Base-by-base conservation (phyloP, 2,113 vertebrate species). In the Cranoglanis bouderius region DNA sequence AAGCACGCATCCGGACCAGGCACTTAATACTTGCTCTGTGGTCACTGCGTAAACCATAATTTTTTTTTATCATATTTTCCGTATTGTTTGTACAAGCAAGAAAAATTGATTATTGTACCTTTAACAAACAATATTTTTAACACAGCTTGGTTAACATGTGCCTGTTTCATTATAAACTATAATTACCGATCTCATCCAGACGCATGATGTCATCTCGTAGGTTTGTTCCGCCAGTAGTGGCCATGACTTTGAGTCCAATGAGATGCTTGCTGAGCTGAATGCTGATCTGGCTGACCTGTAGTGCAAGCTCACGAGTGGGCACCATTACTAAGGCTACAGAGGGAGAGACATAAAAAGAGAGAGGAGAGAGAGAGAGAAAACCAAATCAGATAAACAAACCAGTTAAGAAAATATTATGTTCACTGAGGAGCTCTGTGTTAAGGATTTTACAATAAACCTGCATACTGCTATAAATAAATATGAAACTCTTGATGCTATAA, bases 181-280 rank as follows among this genome's bases (percentile, higher is more conserved):
- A 26, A 75, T 93, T 90, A 96, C 95, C 96, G 0, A 93, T 96
- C 75, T 96, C 95, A 72, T 96, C 96, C 91, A 96, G 93, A 24
- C 96, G 94, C 96, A 96, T 95, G 92, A 96, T 96, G 92, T 96
- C 96, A 87, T 96, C 96, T 75, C 95, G 90, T 72, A 96, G 94
- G 40, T 96, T 96, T 88, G 96, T 96, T 82, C 96, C 96, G 5
- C 96, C 96, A 0, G 96, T 96, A 61, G 96, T 96, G 40, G 96
- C 96, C 96, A 96, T 96, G 82, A 96, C 93, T 91, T 96, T 96
- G 59, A 96, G 94, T 77, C 95, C 96, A 40, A 95, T 95, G 49
- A 96, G 92, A 91, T 96, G 96, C 90, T 96, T 96, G 91, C 95
- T 96, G 92, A 96, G 89, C 92, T 96, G 95, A 91, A 96, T 96